These are phyloP conservation scores for Austrofundulus limnaeus DNA, from an alignment of 2,113 vertebrate genomes.

Conservation along the genomic window DNA sequence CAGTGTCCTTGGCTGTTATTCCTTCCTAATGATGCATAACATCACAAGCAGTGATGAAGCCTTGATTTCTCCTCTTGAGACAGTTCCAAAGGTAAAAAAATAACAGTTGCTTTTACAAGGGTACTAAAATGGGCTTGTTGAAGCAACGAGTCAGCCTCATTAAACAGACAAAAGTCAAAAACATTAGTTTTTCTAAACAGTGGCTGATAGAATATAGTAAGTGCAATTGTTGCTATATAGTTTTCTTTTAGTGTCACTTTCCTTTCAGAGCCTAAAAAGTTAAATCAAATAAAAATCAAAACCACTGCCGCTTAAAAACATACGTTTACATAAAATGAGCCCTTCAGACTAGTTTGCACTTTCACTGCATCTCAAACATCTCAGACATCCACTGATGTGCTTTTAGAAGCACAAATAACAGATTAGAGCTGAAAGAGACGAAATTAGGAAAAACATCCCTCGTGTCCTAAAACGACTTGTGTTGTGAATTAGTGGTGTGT, in stretches of 20 bases:
- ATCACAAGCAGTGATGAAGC: slow-evolving; percentile 21
- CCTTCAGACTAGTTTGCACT: too few relatives aligned
- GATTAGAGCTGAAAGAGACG: not conserved
- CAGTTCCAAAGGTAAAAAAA: slow-evolving; percentile 2
- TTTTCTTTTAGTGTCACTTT: not conserved
- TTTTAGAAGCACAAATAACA: not conserved
- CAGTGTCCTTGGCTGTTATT: slow-evolving; percentile 41
- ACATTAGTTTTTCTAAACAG: not conserved
- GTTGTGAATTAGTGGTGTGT: not conserved
- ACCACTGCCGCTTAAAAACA: too few relatives aligned
- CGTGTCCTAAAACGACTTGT: too few relatives aligned
- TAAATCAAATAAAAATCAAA: not conserved
- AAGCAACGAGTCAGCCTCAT: not conserved
- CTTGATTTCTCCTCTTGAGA: slow-evolving; percentile 17
- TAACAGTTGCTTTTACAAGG: not conserved
- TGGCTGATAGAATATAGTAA: not conserved
- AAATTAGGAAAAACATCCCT: not conserved
- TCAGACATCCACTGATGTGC: not conserved
- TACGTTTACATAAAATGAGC: too few relatives aligned
- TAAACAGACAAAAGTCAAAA: not conserved
- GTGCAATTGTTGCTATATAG: not conserved
- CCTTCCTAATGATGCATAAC: slow-evolving; percentile 26
- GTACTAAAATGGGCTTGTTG: not conserved
- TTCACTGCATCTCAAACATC: not conserved
- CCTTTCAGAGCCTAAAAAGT: not conserved